Evolutionary conservation across 2,888 invertebrate species (phyloP), one percentile per base, ranked within the genome.

Genomic region (Laspeyria flexula): DNA sequence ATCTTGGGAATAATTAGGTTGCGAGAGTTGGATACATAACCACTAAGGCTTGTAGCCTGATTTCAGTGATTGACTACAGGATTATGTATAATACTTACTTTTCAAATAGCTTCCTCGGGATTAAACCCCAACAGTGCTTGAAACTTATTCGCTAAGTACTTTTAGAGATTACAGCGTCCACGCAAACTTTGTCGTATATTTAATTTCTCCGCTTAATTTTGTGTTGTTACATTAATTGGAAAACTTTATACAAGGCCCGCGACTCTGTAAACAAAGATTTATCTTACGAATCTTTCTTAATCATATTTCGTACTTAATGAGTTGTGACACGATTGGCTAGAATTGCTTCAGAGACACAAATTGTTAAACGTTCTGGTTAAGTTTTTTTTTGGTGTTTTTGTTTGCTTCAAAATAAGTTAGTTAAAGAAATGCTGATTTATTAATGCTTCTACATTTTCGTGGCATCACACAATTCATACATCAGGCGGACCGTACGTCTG

Each of bases 191-290:
- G 27, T 7, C 33, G 25, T 42, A 42, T 45, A 45, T 44, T 54
- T 44, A 49, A 43, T 54, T 54, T 45, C 41, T 33, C 13, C 39
- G 21, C 38, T 50, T 55, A 35, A 45, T 43, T 42, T 39, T 40
- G 33, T 54, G 49, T 55, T 49, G 54, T 44, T 45, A 45, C 44
- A 55, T 50, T 55, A 55, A 55, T 55, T 49, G 50, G 55, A 50
- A 55, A 55, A 55, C 38, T 55, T 55, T 35, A 16, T 12, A n/a
- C 46, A 30, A 44, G 18, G 30, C 21, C 23, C 42, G 15, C 21
- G 41, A 39, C 34, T 53, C 27, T 43, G 43, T 43, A 37, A 49
- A 44, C 29, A 42, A 38, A 27, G 44, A 49, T 44, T 54, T 45
- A 45, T 44, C 38, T 38, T 27, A 43, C 30, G 35, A 42, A 37